A percentile compares a stretch with the other conserved stretches of the same genome.
phyloP scores from a whole-genome alignment of 2,888 invertebrate genomes.

The Hydrotaea diabolus region DNA sequence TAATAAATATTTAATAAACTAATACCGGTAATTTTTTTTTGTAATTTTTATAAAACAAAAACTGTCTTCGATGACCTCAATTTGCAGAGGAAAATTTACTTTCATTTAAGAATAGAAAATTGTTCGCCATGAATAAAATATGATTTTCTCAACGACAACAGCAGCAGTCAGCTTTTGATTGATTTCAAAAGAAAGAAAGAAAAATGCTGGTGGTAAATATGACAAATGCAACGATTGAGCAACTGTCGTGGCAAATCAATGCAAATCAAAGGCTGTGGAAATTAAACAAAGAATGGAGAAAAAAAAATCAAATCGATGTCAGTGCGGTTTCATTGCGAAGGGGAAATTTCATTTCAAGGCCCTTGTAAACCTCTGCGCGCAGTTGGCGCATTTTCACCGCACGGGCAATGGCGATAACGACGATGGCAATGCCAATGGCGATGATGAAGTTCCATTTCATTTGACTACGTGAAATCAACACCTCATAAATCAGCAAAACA shows the following conservation, averaged over 20 bases:
- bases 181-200: too few relatives aligned
- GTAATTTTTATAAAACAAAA: background rate
- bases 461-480: constrained; percentile 65
- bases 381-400: constrained; percentile 14
- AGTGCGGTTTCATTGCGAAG: constrained; percentile 51
- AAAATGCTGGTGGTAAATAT: background rate
- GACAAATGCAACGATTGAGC: constrained; percentile 8
- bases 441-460: constrained; percentile 48
- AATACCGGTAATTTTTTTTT: constrained; percentile 10
- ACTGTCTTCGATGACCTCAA: background rate
- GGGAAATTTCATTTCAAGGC: constrained; percentile 16
- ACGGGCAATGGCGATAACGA: background rate
- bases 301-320: constrained; percentile 62
- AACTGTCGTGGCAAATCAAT: background rate
- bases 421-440: background rate
- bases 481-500: constrained; percentile 63
- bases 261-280: background rate
- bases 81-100: background rate
- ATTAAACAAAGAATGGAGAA: background rate
- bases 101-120: background rate
- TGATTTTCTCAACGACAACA: background rate
- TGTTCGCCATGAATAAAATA: background rate
- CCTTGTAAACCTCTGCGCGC: background rate
- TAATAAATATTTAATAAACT: too few relatives aligned
- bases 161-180: background rate